Conservation (phyloP, 1,140 invertebrate species). For the Polypedilum vanderplanki region DNA sequence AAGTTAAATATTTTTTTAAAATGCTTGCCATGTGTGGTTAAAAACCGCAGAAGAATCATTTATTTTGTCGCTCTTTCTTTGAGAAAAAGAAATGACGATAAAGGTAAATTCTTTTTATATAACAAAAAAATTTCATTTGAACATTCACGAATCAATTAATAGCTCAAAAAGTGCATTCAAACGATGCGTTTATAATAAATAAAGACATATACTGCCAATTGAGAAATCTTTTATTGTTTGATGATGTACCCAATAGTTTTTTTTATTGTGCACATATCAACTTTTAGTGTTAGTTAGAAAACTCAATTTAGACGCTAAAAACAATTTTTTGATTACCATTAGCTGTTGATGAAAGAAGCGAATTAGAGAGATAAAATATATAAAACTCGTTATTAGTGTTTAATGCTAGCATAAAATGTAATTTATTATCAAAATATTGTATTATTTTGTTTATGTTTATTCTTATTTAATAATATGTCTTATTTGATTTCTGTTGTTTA, state of each 20-base stretch:
- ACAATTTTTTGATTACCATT: constrained; percentile 16
- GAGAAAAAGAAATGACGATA: too few relatives aligned
- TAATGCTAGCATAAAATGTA: constrained; percentile 14
- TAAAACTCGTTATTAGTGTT: neutral
- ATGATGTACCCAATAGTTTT: neutral
- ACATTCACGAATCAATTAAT: neutral
- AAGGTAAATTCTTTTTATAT: neutral
- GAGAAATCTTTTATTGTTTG: neutral
- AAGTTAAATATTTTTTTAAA: neutral
- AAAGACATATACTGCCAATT: neutral
- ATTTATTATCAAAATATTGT: constrained; percentile 20
- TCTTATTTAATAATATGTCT: neutral
- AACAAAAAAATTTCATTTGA: neutral
- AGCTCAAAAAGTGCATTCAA: too few relatives aligned
- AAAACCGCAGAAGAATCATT: neutral
- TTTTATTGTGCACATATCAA: neutral
- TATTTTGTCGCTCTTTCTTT: neutral
- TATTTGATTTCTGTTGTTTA: too few relatives aligned
- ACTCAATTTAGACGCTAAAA: neutral
- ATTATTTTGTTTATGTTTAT: neutral
- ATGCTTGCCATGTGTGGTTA: constrained; percentile 6
- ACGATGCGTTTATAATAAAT: neutral
- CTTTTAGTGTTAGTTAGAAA: neutral
- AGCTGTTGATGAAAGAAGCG: constrained; percentile 7
- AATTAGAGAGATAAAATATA: neutral